phyloP scores from a whole-genome alignment of 2,113 vertebrate species.

The Psettodes erumei region DNA sequence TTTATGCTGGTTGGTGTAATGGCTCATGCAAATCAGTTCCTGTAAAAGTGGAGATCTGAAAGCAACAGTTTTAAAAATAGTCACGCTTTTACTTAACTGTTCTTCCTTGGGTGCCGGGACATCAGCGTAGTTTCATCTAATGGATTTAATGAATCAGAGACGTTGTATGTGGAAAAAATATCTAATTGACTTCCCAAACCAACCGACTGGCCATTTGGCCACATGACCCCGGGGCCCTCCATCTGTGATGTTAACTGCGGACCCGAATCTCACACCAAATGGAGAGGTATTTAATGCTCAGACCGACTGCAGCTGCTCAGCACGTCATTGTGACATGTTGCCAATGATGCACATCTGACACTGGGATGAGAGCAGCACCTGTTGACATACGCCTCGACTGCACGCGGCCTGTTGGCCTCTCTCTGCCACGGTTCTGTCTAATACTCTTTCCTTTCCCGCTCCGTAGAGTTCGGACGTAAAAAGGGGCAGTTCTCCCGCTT shows the following conservation, averaged over 20 bases:
- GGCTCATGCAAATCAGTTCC: not conserved
- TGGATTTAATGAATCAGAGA: not conserved
- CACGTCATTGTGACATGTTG: no score
- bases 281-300: no score
- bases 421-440: not conserved
- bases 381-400: slow-evolving; percentile 15
- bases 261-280: not conserved
- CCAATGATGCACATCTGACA: no score
- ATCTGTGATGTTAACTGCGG: not conserved
- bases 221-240: not conserved
- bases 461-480: slow-evolving; percentile 74
- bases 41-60: not conserved
- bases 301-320: no score
- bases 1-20: not conserved
- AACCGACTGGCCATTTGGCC: not conserved
- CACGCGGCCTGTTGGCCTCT: not conserved
- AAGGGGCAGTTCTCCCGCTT: slow-evolving; percentile 77
- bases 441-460: slow-evolving; percentile 5
- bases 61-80: not conserved
- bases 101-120: not conserved
- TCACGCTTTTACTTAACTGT: not conserved
- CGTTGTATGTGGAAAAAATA: no score
- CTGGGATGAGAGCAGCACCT: slow-evolving; percentile 24
- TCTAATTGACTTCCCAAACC: not conserved
- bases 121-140: not conserved